Evolutionary conservation across 2,888 invertebrate genomes (phyloP).

Genomic region (Sicus ferrugineus): DNA sequence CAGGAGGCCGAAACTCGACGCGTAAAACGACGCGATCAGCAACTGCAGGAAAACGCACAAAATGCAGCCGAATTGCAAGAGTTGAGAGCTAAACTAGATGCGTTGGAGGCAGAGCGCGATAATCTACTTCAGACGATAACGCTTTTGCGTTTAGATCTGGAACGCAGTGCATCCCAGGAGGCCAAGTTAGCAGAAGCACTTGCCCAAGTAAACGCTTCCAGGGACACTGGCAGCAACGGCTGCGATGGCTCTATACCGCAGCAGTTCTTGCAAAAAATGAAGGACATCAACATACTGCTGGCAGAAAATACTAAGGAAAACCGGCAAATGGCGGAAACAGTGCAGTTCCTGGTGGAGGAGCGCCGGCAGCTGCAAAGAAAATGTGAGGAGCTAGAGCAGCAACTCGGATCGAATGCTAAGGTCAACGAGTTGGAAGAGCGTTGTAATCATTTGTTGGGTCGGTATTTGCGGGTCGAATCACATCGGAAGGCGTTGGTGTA

Average conservation of each 20-base stretch:
- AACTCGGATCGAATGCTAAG: constrained; percentile 50
- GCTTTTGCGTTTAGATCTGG: constrained; percentile 59
- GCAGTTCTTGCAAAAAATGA: constrained; percentile 63
- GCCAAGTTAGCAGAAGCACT: constrained; percentile 59
- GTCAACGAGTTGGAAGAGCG: constrained; percentile 62
- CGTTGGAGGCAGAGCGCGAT: constrained; percentile 54
- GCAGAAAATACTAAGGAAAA: constrained; percentile 67
- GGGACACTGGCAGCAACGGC: constrained; percentile 44
- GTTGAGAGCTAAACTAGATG: constrained; percentile 50
- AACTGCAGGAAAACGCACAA: constrained; percentile 58
- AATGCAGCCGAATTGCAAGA: constrained; percentile 59
- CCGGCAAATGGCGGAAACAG: constrained; percentile 66
- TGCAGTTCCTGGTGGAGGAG: constrained; percentile 65
- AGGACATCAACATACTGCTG: constrained; percentile 67
- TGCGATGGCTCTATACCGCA: constrained; percentile 57
- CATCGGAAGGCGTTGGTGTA: constrained; percentile 86
- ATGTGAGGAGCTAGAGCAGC: constrained; percentile 63
- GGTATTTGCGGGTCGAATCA: constrained; percentile 82
- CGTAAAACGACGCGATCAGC: constrained; percentile 56
- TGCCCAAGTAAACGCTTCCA: constrained; percentile 49
- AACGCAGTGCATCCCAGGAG: constrained; percentile 61
- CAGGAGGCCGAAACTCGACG: constrained; percentile 62
- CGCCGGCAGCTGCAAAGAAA: constrained; percentile 65
- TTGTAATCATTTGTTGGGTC: constrained; percentile 71
- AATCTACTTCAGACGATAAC: constrained; percentile 53